A percentile compares a stretch with the other conserved stretches of the same genome.
These are phyloP conservation scores for Acrocephalus scirpaceus DNA, from an alignment of 2,797 vertebrate species.

Conservation along the genomic window DNA sequence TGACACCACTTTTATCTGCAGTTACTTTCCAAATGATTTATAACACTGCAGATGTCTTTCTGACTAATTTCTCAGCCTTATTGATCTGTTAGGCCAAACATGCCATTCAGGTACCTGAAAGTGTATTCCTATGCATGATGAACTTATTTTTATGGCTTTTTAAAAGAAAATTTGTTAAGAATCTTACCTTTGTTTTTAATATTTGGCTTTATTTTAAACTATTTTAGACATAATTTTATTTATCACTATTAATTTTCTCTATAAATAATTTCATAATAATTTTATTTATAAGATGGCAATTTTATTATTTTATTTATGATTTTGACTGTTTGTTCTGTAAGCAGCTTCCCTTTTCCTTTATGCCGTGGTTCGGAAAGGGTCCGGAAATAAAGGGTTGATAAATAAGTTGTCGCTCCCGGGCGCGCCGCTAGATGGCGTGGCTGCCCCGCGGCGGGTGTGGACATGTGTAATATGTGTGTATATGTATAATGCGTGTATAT, in stretches of 20 bases:
- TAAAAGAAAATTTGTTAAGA: neutral
- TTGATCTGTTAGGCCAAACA: neutral
- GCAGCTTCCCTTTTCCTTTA: neutral
- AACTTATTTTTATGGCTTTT: neutral
- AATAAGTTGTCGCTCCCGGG: neutral
- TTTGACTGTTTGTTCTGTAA: neutral
- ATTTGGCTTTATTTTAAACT: neutral
- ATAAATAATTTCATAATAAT: neutral
- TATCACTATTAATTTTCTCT: neutral
- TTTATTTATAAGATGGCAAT: accelerated
- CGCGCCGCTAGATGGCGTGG: constrained; percentile 62
- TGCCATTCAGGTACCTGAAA: neutral
- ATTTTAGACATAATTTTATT: neutral
- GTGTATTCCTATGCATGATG: neutral
- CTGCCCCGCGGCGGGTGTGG: neutral
- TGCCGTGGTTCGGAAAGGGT: neutral
- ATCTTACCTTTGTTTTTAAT: neutral
- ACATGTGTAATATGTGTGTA: accelerated
- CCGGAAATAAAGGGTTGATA: neutral
- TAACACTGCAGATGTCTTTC: neutral
- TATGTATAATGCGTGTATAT: too few relatives aligned
- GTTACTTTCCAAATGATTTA: neutral
- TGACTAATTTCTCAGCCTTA: neutral
- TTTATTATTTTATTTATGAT: neutral
- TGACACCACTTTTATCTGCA: neutral